Evolutionary conservation across 2,888 invertebrate genomes (phyloP).

Genomic region (Papilio protenor): DNA sequence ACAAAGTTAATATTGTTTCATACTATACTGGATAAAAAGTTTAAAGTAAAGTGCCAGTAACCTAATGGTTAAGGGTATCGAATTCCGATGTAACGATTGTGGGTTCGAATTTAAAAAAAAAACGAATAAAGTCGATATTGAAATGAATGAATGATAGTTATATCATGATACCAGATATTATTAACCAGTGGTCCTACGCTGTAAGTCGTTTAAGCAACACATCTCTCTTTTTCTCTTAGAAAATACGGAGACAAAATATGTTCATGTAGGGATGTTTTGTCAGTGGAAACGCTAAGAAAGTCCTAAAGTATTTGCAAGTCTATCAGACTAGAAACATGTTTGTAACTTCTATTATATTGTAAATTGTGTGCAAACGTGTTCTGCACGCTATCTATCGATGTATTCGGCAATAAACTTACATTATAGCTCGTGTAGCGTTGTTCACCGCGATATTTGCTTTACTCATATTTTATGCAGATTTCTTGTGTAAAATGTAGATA

Average conservation of each 20-base stretch:
- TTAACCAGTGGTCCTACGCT: no score
- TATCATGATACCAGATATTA: no score
- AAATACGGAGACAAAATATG: no score
- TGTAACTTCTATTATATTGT: not conserved
- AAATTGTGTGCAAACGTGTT: not conserved
- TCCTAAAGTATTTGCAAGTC: not conserved
- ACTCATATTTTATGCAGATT: slow-evolving; percentile 7
- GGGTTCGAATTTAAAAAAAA: not conserved
- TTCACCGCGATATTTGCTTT: slow-evolving; percentile 14
- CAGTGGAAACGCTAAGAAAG: no score
- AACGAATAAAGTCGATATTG: no score
- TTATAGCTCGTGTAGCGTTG: slow-evolving; percentile 2
- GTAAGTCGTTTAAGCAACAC: no score
- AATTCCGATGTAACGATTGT: not conserved
- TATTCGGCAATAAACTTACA: slow-evolving; percentile 19
- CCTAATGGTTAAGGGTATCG: not conserved
- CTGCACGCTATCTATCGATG: slow-evolving; percentile 20
- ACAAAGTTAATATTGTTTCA: slow-evolving; percentile 14
- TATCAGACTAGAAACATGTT: slow-evolving; percentile 3
- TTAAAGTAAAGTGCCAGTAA: not conserved
- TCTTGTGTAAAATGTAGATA: not conserved
- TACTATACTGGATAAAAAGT: not conserved
- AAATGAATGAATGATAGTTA: no score
- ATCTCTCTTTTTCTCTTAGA: no score
- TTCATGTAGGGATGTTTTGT: no score